Evolutionary conservation across 2,113 vertebrate species (phyloP).

Genomic region (Jaculus jaculus): DNA sequence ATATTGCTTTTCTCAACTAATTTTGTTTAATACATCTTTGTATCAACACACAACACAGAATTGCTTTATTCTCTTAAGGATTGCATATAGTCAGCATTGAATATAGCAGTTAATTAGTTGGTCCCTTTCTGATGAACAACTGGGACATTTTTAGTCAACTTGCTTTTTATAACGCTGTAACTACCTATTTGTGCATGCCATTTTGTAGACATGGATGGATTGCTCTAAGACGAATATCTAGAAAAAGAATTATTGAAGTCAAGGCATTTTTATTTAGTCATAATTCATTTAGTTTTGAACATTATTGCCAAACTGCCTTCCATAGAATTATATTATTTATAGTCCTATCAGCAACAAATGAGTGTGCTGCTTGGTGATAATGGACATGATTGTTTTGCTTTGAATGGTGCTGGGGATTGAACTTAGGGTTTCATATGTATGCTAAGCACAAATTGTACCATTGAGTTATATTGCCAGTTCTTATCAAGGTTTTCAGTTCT

Average conservation of each 20-base stretch:
- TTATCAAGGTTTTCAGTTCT: neutral
- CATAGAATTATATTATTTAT: neutral
- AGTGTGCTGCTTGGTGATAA: neutral
- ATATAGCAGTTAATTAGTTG: neutral
- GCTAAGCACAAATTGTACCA: neutral
- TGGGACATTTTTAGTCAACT: constrained; percentile 4
- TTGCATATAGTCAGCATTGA: constrained; percentile 1
- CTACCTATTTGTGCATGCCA: neutral
- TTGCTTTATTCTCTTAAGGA: constrained; percentile 38
- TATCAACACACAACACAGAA: neutral
- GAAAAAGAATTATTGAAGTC: neutral
- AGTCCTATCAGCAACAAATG: neutral
- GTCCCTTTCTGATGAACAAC: neutral
- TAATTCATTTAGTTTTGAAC: constrained; percentile 20
- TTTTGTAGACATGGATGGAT: neutral
- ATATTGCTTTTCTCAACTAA: constrained; percentile 25
- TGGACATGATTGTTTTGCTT: neutral
- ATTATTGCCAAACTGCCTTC: neutral
- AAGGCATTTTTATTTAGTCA: neutral
- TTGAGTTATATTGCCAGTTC: neutral
- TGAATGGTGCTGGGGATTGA: neutral
- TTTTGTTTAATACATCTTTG: neutral
- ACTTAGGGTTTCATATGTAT: neutral
- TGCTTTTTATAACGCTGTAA: constrained; percentile 31
- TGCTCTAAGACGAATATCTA: constrained; percentile 17